Percentiles rank a stretch among this genome's conserved stretches.
Conservation (phyloP, 2,113 vertebrate genomes). For the Crotalus horridus region DNA sequence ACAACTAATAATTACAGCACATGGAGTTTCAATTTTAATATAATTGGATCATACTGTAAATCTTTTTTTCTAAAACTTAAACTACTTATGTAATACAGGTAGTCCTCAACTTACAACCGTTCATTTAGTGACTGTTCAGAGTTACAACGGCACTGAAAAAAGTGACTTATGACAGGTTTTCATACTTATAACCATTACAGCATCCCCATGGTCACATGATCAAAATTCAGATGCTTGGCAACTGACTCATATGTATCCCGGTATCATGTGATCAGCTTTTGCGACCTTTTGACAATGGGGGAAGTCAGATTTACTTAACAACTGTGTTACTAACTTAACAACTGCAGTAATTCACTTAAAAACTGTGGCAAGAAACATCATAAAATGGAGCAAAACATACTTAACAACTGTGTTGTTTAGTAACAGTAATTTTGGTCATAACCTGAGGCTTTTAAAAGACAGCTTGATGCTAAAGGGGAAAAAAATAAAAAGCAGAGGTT, state of each 20-base stretch:
- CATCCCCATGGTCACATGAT: not conserved
- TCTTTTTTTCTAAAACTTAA: not conserved
- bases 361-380: not conserved
- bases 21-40: not conserved
- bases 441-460: not conserved
- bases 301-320: not conserved
- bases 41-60: not conserved
- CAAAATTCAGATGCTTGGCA: not conserved
- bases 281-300: not conserved
- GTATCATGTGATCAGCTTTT: not conserved
- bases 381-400: not conserved
- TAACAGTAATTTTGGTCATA: not conserved
- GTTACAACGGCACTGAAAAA: not conserved
- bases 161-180: not conserved
- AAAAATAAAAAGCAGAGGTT: not conserved
- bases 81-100: not conserved
- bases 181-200: not conserved
- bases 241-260: not conserved
- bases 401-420: not conserved
- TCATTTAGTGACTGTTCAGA: not conserved
- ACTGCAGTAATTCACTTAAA: not conserved
- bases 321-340: not conserved
- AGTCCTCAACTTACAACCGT: not conserved
- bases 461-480: not conserved
- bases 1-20: not conserved